Evolutionary conservation across 2,797 vertebrate genomes (phyloP).

Genomic region (Ambastaia sidthimunki): DNA sequence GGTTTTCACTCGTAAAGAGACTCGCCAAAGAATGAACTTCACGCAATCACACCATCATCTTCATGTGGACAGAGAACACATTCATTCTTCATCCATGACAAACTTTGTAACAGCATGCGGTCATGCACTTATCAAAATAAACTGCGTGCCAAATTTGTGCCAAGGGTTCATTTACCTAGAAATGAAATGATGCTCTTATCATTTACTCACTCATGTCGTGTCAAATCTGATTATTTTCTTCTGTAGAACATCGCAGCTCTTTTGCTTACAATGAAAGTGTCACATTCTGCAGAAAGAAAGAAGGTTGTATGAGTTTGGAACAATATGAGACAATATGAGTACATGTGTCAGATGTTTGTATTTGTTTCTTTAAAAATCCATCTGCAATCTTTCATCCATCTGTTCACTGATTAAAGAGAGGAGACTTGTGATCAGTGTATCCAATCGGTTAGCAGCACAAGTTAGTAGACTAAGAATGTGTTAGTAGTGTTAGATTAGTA

Average conservation of each 20-base stretch:
- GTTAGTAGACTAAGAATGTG: slow-evolving; percentile 40
- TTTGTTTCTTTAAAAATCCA: not conserved
- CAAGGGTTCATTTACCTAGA: not conserved
- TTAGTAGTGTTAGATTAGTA: slow-evolving; percentile 46
- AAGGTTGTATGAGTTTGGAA: not conserved
- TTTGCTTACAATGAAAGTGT: no score
- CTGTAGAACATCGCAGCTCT: not conserved
- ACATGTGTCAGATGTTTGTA: not conserved
- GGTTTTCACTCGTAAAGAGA: slow-evolving; percentile 86
- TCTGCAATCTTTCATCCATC: slow-evolving; percentile 6
- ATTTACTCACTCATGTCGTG: not conserved
- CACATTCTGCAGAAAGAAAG: slow-evolving; percentile 2
- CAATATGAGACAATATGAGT: not conserved
- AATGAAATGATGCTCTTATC: not conserved
- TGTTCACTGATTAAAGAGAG: not conserved
- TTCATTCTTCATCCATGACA: not conserved
- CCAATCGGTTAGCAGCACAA: slow-evolving; percentile 25
- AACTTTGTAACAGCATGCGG: slow-evolving; percentile 15
- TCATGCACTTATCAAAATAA: not conserved
- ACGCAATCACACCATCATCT: slow-evolving; percentile 36
- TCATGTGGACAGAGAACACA: not conserved
- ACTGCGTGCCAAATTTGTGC: not conserved
- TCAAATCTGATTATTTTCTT: not conserved
- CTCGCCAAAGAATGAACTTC: slow-evolving; percentile 72
- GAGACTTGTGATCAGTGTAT: slow-evolving; percentile 12